Evolutionary conservation across 2,113 vertebrate species (phyloP).

Genomic region (Heteronetta atricapilla): DNA sequence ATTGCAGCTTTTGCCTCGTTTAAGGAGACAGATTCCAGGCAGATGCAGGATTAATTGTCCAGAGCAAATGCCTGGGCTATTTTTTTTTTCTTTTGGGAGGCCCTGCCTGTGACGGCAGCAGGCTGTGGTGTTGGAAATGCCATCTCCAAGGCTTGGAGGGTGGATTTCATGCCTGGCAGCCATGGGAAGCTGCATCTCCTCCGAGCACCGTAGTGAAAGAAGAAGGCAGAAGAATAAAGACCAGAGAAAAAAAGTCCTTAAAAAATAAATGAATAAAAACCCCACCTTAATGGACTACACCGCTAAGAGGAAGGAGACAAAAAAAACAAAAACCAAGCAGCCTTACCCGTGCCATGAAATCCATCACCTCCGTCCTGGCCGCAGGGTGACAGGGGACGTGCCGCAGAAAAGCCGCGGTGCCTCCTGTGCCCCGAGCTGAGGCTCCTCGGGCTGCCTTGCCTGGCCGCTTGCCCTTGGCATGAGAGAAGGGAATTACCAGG

Average conservation of each 20-base stretch:
- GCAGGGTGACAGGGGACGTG: slow-evolving; percentile 77
- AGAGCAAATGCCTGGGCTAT: background rate
- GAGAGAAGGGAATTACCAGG: background rate
- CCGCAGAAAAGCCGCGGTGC: slow-evolving; percentile 70
- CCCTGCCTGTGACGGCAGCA: background rate
- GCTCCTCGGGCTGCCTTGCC: slow-evolving; percentile 74
- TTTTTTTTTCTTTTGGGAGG: background rate
- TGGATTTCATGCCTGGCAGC: background rate
- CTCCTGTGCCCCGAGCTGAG: slow-evolving; percentile 79
- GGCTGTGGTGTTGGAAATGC: too few species aligned
- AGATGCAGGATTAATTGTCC: background rate
- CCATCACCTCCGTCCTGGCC: slow-evolving; percentile 76
- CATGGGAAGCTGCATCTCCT: background rate
- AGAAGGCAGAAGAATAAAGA: background rate
- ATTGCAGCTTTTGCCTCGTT: background rate
- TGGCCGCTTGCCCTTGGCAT: slow-evolving; percentile 68
- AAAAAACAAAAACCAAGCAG: background rate
- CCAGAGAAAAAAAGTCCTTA: background rate
- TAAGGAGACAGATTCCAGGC: background rate
- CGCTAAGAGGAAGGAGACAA: background rate
- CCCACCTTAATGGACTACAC: background rate
- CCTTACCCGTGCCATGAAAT: slow-evolving; percentile 76
- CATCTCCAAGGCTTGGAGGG: too few species aligned
- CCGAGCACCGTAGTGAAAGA: background rate
- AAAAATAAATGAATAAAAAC: background rate